Base-by-base conservation (phyloP, 2,113 vertebrate genomes). In the Dipodomys stephensi region DNA sequence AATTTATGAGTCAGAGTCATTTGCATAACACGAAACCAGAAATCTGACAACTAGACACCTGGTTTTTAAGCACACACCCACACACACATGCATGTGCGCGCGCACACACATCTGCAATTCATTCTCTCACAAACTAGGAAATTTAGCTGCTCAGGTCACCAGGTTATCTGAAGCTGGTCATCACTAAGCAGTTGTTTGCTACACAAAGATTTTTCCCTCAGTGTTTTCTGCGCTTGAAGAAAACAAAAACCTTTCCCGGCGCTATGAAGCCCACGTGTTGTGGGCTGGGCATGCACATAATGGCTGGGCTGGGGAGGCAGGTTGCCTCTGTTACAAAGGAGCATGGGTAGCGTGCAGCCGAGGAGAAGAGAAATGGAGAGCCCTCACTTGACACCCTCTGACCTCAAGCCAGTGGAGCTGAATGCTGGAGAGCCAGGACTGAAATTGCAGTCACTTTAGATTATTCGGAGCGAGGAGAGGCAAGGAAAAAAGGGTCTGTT, bases 381-480 rank as follows among this genome's bases (percentile, higher is more conserved):
- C 97, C 97, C 97, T 98, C 98, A 97, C 98, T 98, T 98, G 98
- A 97, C 98, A 97, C 95, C 79, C 96, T 20, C 83, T 98, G 98
- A 98, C 98, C 98, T 97, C 94, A 64, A 57, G 28, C 96, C 60
- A 4, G 97, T 97, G 94, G 94, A 96, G 96, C 97, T 98, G 98
- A 98, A 97, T 97, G 80, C 97, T 46, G 65, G 96, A 98, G 97
- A 98, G 97, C 94, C 93, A 79, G 97, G 74, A 60, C 97, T 97
- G 98, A 97, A 98, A 97, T 97, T 97, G 97, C 97, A 98, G 98
- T 98, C 97, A 86, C 98, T 98, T 98, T 97, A 97, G 98, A 98
- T 98, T 98, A 98, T 97, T 97, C 53, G 39, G 96, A 97, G 95
- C 92, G 83, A 96, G 79, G 95, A 97, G 97, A 97, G 96, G 98